These are phyloP conservation scores for Sinocyclocheilus maitianheensis DNA, from an alignment of 2,113 vertebrate genomes.

Conservation along the genomic window DNA sequence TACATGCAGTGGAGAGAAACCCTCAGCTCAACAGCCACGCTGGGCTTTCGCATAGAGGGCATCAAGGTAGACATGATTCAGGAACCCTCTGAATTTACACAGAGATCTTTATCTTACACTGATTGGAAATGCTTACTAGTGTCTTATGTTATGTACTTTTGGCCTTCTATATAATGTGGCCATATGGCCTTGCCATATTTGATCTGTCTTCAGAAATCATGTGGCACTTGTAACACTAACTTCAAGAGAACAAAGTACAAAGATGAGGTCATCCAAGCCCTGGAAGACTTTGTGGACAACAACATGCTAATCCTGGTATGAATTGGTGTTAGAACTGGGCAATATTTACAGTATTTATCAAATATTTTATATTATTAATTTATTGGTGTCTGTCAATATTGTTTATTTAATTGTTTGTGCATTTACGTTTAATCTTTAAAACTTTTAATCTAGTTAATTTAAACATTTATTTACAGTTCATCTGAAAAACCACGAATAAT, in stretches of 20 bases:
- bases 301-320: slow-evolving; percentile 72
- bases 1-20: slow-evolving; percentile 91
- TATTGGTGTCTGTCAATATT: not conserved
- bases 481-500: not conserved
- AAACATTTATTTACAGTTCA: not conserved
- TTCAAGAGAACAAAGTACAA: slow-evolving; percentile 84
- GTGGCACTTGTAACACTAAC: slow-evolving; percentile 82
- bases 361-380: not conserved
- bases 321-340: not conserved
- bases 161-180: not conserved
- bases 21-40: slow-evolving; percentile 81
- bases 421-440: not conserved
- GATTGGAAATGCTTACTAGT: not conserved
- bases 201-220: slow-evolving; percentile 73
- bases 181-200: not conserved
- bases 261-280: slow-evolving; percentile 76
- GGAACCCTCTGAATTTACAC: not conserved
- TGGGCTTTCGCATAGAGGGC: slow-evolving; percentile 88
- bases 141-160: not conserved
- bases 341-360: not conserved
- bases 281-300: slow-evolving; percentile 80
- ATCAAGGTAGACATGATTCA: slow-evolving; percentile 73
- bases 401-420: not conserved
- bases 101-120: not conserved
- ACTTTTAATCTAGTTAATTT: no score